These are phyloP conservation scores for Threskiornis aethiopicus DNA, from an alignment of 2,797 vertebrate genomes.

Conservation along the genomic window DNA sequence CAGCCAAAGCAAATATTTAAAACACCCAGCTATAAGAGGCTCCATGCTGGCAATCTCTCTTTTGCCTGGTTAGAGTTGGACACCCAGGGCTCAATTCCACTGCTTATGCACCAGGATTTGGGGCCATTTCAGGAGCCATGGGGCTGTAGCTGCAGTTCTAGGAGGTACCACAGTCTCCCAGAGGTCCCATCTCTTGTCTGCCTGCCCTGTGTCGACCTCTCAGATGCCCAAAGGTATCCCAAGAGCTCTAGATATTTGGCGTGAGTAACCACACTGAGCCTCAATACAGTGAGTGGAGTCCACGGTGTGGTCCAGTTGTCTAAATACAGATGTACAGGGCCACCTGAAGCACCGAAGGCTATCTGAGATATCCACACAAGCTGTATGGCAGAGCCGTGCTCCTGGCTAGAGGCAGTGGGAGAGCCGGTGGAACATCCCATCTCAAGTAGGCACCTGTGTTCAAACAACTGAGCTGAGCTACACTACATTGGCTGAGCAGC, in stretches of 20 bases:
- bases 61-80: neutral
- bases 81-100: neutral
- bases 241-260: neutral
- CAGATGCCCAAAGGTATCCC: neutral
- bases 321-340: neutral
- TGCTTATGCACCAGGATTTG: neutral
- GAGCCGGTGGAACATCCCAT: neutral
- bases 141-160: neutral
- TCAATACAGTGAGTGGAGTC: rapidly evolving
- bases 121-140: neutral
- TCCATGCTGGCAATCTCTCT: neutral
- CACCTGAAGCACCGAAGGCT: neutral
- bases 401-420: neutral
- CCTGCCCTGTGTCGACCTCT: no score
- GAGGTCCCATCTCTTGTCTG: neutral
- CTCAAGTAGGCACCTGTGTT: neutral
- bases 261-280: neutral
- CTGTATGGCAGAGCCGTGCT: neutral
- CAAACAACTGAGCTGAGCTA: no score
- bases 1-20: neutral
- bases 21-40: neutral
- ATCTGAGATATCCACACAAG: neutral
- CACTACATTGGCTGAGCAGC: neutral
- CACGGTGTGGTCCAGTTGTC: neutral
- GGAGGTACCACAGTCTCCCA: neutral